phyloP scores from a whole-genome alignment of 2,113 vertebrate species.

The Puffinus mauretanicus region DNA sequence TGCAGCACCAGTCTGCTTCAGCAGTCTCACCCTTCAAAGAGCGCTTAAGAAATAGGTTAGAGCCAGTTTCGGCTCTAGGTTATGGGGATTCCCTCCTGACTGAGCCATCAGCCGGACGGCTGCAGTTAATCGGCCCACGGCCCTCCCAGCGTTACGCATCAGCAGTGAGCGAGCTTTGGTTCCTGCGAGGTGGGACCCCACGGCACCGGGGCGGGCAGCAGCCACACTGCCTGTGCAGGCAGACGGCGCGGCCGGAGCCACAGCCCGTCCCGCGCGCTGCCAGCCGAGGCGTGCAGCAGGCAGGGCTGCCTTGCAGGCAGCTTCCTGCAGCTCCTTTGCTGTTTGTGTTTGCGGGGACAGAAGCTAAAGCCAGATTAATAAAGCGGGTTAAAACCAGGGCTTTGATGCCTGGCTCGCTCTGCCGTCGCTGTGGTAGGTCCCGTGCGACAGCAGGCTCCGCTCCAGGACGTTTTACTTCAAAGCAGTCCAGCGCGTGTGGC shows the following conservation, averaged over 20 bases:
- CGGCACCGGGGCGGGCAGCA: accelerated
- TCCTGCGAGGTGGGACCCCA: background rate
- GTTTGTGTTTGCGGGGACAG: background rate
- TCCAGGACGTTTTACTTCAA: background rate
- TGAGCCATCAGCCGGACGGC: background rate
- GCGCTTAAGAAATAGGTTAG: background rate
- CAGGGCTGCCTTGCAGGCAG: background rate
- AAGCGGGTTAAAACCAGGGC: background rate
- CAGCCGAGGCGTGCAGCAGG: background rate
- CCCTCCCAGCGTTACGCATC: background rate
- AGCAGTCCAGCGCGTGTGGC: background rate
- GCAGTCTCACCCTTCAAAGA: background rate
- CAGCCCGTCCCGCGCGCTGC: accelerated
- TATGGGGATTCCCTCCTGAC: too few relatives aligned
- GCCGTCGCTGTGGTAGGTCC: background rate
- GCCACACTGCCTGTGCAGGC: accelerated
- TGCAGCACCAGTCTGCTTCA: background rate
- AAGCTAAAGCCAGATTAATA: background rate
- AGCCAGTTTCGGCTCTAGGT: background rate
- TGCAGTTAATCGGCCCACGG: background rate
- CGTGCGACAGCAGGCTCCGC: background rate
- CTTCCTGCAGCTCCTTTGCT: background rate
- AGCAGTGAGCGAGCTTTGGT: background rate
- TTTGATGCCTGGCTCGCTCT: background rate
- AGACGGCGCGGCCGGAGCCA: accelerated